phyloP scores from a whole-genome alignment of 2,888 invertebrate species.

The Aspidiotus rigidus region DNA sequence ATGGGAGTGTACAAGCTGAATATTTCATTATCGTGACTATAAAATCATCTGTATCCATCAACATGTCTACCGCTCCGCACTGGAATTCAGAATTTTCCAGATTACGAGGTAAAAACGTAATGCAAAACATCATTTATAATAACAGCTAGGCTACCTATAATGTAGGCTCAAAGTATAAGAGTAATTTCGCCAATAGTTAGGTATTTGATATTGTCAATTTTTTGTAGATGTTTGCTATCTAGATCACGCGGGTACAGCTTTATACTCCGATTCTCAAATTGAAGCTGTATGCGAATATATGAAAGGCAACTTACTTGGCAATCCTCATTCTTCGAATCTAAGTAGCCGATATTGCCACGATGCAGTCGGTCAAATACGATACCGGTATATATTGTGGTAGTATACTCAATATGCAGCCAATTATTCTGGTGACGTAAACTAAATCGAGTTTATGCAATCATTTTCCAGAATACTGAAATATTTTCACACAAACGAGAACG shows the following conservation, averaged over 20 bases:
- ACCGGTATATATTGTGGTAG: conserved; percentile 50
- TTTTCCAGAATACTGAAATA: conserved; percentile 62
- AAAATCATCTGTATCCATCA: too few relatives aligned
- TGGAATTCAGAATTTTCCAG: too few relatives aligned
- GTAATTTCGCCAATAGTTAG: too few relatives aligned
- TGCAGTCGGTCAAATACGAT: conserved; percentile 72
- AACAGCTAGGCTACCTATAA: too few relatives aligned
- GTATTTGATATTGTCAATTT: too few relatives aligned
- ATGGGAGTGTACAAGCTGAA: too few relatives aligned
- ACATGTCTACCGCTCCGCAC: too few relatives aligned
- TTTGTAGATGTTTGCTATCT: conserved; percentile 63
- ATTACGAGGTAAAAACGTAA: too few relatives aligned
- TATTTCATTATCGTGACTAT: too few relatives aligned
- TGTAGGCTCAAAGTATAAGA: too few relatives aligned
- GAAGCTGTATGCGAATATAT: conserved; percentile 56
- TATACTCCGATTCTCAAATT: conserved; percentile 70
- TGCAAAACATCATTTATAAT: too few relatives aligned
- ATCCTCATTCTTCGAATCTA: conserved; percentile 72
- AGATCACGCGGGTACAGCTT: conserved; percentile 79
- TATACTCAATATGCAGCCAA: not conserved
- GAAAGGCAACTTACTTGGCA: conserved; percentile 65
- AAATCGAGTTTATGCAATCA: conserved; percentile 9
- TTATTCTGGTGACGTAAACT: not conserved
- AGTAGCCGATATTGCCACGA: conserved; percentile 73
- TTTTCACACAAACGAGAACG: conserved; percentile 69